These are phyloP conservation scores for Nipponia nippon DNA, from an alignment of 2,113 vertebrate genomes.

Conservation along the genomic window DNA sequence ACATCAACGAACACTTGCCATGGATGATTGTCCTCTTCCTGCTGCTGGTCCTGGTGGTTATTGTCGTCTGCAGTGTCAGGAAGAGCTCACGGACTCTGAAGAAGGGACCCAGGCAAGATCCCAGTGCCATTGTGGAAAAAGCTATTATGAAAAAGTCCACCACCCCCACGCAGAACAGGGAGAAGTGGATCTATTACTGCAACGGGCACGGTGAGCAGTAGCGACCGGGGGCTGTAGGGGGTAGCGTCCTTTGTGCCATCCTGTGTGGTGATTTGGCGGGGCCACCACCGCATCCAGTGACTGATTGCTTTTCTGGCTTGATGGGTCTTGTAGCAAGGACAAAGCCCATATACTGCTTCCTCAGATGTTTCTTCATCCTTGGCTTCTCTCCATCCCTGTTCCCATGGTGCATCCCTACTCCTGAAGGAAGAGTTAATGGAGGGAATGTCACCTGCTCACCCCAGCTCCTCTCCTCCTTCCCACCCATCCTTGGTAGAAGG, in stretches of 20 bases:
- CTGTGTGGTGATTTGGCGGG: fast-evolving
- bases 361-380: background rate
- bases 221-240: fast-evolving
- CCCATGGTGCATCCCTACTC: background rate
- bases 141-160: conserved; percentile 87
- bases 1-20: conserved; percentile 96
- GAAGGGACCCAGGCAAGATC: conserved; percentile 94
- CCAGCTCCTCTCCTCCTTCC: background rate
- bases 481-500: background rate
- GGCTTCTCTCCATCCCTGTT: background rate
- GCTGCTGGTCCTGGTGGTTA: conserved; percentile 89
- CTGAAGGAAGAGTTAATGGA: background rate
- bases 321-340: background rate
- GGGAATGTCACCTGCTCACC: background rate
- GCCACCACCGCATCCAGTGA: fast-evolving
- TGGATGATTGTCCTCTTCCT: conserved; percentile 98
- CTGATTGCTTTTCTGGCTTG: background rate
- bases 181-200: conserved; percentile 96
- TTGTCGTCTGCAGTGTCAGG: conserved; percentile 92
- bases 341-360: background rate
- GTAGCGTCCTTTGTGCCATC: background rate
- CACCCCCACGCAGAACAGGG: conserved; percentile 77
- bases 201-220: conserved; percentile 88
- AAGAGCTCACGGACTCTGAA: conserved; percentile 91
- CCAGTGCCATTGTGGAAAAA: conserved; percentile 92